Conservation (phyloP, 2,888 invertebrate genomes). For the Bombylius major region DNA sequence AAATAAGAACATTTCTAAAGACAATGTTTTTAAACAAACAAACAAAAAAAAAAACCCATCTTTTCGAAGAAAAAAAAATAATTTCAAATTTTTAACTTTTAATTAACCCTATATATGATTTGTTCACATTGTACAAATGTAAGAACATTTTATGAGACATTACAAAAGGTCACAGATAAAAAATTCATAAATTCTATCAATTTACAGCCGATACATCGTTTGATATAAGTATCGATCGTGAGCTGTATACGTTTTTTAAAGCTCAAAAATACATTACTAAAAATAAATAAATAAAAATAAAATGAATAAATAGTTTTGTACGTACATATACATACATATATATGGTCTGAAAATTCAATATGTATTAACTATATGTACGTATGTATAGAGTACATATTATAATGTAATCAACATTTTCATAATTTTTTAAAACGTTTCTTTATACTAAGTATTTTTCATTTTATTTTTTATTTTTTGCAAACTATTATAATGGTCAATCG, state of each 20-base stretch:
- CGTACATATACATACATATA: background rate
- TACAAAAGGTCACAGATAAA: slow-evolving; percentile 12
- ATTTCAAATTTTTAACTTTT: too few species aligned
- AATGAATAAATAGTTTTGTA: background rate
- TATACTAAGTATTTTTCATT: too few species aligned
- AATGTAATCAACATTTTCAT: background rate
- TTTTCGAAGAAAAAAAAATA: too few species aligned
- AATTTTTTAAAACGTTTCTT: too few species aligned
- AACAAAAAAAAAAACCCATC: too few species aligned
- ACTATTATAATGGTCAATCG: background rate
- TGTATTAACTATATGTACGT: too few species aligned
- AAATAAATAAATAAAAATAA: too few species aligned
- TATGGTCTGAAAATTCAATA: background rate
- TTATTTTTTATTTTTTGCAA: too few species aligned
- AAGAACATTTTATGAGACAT: slow-evolving; percentile 9
- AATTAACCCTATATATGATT: too few species aligned
- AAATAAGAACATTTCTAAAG: too few species aligned
- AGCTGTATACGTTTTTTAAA: background rate
- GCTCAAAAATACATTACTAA: too few species aligned
- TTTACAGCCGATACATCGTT: slow-evolving; percentile 1
- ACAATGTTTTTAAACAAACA: too few species aligned
- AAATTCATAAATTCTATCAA: slow-evolving; percentile 11
- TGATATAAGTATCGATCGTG: background rate
- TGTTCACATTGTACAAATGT: slow-evolving; percentile 6
- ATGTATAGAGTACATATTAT: background rate